Evolutionary conservation across 2,113 vertebrate species (phyloP).

Genomic region (Okapia johnstoni): DNA sequence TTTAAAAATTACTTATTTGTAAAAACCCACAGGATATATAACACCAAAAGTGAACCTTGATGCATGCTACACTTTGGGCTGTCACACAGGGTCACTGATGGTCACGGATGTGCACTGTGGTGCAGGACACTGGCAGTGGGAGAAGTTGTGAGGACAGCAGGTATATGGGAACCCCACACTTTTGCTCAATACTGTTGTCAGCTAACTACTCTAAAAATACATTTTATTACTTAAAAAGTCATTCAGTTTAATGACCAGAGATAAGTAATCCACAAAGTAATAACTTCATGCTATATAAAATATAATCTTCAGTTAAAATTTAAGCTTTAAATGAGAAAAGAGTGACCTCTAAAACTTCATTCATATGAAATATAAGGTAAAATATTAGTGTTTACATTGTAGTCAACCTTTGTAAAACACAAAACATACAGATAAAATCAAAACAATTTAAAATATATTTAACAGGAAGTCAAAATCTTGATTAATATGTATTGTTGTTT

Average conservation of each 20-base stretch:
- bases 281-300: not conserved
- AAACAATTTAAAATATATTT: conserved; percentile 16
- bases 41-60: not conserved
- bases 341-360: not conserved
- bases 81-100: not conserved
- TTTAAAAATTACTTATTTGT: not conserved
- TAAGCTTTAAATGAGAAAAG: not conserved
- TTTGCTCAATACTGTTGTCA: not conserved
- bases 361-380: not conserved
- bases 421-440: not conserved
- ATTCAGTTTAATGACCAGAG: not conserved
- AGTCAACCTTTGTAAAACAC: not conserved
- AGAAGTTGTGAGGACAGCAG: too few relatives aligned
- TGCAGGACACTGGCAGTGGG: not conserved
- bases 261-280: not conserved
- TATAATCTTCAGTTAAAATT: not conserved
- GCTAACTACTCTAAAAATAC: not conserved
- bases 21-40: not conserved
- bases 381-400: not conserved
- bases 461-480: not conserved
- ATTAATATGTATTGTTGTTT: not conserved
- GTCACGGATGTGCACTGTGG: not conserved
- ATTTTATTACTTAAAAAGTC: not conserved
- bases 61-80: not conserved
- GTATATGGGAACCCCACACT: not conserved